Evolutionary conservation across 1,140 invertebrate species (phyloP), one percentile per base, ranked within the genome.

Genomic region (Amyelois transitella): DNA sequence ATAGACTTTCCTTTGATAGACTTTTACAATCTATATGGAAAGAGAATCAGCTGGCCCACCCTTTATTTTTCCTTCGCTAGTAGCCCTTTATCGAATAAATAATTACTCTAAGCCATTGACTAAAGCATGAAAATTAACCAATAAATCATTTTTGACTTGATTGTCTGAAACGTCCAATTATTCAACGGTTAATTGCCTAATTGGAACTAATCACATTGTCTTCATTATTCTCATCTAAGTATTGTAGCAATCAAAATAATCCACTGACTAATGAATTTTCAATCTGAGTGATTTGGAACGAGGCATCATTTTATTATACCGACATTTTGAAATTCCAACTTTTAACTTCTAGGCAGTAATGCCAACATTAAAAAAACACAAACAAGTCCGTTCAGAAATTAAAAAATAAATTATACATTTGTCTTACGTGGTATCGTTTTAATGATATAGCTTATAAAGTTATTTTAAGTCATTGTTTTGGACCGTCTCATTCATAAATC

Each of bases 311-410:
- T 67, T 58, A 60, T 65, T 65, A 70, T 76, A 56, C 45, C 75
- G 68, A 66, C 71, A 81, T 83, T 72, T 81, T 78, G 64, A 69
- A 73, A 71, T 80, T 64, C 66, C 57, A 74, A 66, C 76, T 78
- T 75, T 77, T 75, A 79, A n/a, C n/a, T n/a, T n/a, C 79, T 76
- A 79, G 69, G 50, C 74, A 72, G 70, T 72, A 71, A 68, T 80
- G 73, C 71, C 71, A 77, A 77, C 74, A 64, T 81, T 61, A 54
- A 50, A 60, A 79, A 79, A 81, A 79, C 77, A 69, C 70, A 61
- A 77, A 69, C 64, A 63, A 71, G 62, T 65, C 70, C 66, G 62
- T 69, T 69, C 63, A 76, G 72, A 69, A 77, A 81, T 77, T 78
- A 76, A 70, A 69, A 77, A 81, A 76, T 78, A 78, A 75, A 82